phyloP scores from a whole-genome alignment of 2,888 invertebrate species.

The Cantharis flavilabris region DNA sequence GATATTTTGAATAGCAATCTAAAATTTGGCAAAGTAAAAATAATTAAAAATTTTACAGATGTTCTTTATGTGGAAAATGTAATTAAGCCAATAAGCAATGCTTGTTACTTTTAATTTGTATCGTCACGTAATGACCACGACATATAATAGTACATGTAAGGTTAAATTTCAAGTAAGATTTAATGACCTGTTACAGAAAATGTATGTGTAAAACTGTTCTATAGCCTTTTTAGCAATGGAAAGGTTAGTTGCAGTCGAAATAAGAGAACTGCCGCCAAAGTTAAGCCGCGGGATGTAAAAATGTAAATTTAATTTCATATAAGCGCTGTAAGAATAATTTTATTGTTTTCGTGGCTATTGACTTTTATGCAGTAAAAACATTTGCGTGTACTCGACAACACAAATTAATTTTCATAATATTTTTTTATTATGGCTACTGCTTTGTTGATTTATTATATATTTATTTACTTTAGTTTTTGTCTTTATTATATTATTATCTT shows the following conservation, averaged over 20 bases:
- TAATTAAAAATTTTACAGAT: neutral
- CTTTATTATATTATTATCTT: neutral
- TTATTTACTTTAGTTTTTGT: neutral
- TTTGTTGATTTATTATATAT: neutral
- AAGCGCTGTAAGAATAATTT: slow-evolving; percentile 41
- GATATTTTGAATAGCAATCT: neutral
- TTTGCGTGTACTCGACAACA: neutral
- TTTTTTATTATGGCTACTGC: neutral
- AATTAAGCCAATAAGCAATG: neutral
- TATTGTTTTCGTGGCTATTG: slow-evolving; percentile 37
- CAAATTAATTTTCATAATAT: neutral
- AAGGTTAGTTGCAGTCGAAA: slow-evolving; percentile 35
- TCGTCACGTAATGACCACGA: slow-evolving; percentile 4
- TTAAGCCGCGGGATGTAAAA: slow-evolving; percentile 44
- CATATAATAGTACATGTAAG: slow-evolving; percentile 5
- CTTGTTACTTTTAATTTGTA: slow-evolving; percentile 8
- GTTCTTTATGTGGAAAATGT: neutral
- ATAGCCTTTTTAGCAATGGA: slow-evolving; percentile 43
- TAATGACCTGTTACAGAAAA: slow-evolving; percentile 14
- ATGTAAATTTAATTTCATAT: slow-evolving; percentile 44
- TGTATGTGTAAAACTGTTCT: slow-evolving; percentile 41
- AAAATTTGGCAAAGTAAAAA: neutral
- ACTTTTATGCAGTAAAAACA: neutral
- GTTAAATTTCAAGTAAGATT: slow-evolving; percentile 20
- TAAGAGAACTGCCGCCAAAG: slow-evolving; percentile 42